Evolutionary conservation across 2,888 invertebrate species (phyloP).

Genomic region (Polydrusus cervinus): DNA sequence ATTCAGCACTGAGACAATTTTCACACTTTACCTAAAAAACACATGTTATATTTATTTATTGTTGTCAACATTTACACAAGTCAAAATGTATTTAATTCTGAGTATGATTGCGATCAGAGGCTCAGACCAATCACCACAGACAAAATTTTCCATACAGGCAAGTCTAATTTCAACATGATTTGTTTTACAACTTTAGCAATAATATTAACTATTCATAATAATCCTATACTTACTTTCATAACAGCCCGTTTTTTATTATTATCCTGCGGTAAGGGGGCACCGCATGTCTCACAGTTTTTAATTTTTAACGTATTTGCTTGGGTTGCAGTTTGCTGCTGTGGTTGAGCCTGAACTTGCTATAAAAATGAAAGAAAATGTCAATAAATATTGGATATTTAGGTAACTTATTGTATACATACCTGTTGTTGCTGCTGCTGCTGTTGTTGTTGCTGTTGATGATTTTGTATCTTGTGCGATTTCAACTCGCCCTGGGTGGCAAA

Average conservation of each 20-base stretch:
- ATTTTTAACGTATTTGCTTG: constrained; percentile 69
- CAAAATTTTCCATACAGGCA: neutral
- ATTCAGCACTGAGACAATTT: constrained; percentile 70
- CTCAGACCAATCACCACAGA: too few species aligned
- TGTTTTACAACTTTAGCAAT: too few species aligned
- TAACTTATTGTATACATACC: neutral
- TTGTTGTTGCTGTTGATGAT: constrained; percentile 69
- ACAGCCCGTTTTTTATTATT: constrained; percentile 70
- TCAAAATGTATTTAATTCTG: too few species aligned
- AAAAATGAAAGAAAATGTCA: neutral
- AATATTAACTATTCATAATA: too few species aligned
- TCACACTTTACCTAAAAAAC: constrained; percentile 66
- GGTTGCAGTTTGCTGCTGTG: constrained; percentile 61
- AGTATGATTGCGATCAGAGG: too few species aligned
- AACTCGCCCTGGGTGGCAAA: constrained; percentile 69
- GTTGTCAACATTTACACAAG: too few species aligned
- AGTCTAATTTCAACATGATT: neutral
- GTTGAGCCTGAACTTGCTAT: constrained; percentile 72
- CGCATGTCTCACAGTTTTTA: constrained; percentile 70
- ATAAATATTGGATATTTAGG: neutral
- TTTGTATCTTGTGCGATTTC: constrained; percentile 71
- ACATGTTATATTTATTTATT: neutral
- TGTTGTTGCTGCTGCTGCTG: constrained; percentile 56
- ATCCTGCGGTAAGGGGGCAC: constrained; percentile 69
- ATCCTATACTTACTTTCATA: constrained; percentile 69